A percentile compares a stretch with the other conserved stretches of the same genome.
Evolutionary conservation across 2,797 vertebrate genomes (phyloP).

Genomic region (Adelosebastes latens): DNA sequence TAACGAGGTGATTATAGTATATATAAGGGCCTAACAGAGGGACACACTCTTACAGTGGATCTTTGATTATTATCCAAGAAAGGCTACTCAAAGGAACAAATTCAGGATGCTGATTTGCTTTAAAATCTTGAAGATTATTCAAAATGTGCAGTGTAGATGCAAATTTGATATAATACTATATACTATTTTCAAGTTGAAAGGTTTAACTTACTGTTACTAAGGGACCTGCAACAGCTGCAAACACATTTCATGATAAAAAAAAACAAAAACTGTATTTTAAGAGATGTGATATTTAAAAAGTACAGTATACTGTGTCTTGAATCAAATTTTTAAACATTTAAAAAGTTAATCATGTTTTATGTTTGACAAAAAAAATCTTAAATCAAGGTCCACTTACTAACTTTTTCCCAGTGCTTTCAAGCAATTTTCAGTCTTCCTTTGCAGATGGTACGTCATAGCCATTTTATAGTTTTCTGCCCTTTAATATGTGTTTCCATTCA

Average conservation of each 20-base stretch:
- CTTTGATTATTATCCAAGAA: constrained; percentile 44
- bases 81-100: background rate
- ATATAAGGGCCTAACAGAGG: constrained; percentile 21
- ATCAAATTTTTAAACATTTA: background rate
- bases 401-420: rapidly evolving
- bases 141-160: background rate
- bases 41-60: constrained; percentile 16
- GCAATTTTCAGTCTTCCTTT: too few relatives aligned
- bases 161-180: background rate
- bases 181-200: background rate
- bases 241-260: background rate
- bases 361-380: background rate
- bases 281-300: background rate
- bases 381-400: too few relatives aligned
- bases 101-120: background rate
- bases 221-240: background rate
- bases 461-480: too few relatives aligned
- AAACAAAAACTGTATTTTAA: background rate
- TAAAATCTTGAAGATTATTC: background rate
- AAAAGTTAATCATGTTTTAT: background rate
- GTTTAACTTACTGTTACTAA: background rate
- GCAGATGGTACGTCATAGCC: background rate
- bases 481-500: rapidly evolving
- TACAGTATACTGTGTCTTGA: background rate
- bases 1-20: constrained; percentile 55